Percentiles rank a stretch among this genome's conserved stretches.
Evolutionary conservation across 2,113 vertebrate genomes (phyloP).

Genomic region (Petaurus breviceps): DNA sequence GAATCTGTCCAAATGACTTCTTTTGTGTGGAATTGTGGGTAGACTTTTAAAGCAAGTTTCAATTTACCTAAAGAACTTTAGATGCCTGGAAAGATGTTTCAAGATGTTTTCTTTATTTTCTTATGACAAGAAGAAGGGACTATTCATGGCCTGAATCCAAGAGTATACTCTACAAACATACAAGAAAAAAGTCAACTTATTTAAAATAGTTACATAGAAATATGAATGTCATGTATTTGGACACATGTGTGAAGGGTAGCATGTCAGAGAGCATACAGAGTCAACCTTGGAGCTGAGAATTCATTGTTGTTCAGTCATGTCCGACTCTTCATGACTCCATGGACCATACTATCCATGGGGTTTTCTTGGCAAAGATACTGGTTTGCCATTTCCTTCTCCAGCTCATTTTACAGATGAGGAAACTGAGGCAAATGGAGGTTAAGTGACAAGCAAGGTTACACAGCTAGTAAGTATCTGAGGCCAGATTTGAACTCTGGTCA

Average conservation of each 20-base stretch:
- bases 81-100: neutral
- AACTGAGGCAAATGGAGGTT: too few relatives aligned
- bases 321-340: too few relatives aligned
- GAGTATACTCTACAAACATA: neutral
- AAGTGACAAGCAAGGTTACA: too few relatives aligned
- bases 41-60: neutral
- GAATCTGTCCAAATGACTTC: neutral
- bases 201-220: constrained; percentile 33
- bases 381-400: too few relatives aligned
- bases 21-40: neutral
- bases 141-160: neutral
- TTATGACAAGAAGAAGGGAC: neutral
- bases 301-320: neutral
- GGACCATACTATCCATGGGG: too few relatives aligned
- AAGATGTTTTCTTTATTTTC: neutral
- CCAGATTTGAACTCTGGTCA: too few relatives aligned
- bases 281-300: neutral
- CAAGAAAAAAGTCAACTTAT: neutral
- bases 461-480: too few relatives aligned
- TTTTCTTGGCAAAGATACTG: too few relatives aligned
- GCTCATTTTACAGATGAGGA: too few relatives aligned
- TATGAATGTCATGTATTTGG: neutral
- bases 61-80: constrained; percentile 18
- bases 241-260: neutral
- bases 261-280: neutral